A percentile compares a stretch with the other conserved stretches of the same genome.
Evolutionary conservation across 2,888 invertebrate genomes (phyloP).

Genomic region (Mesodorylaimus sp.): DNA sequence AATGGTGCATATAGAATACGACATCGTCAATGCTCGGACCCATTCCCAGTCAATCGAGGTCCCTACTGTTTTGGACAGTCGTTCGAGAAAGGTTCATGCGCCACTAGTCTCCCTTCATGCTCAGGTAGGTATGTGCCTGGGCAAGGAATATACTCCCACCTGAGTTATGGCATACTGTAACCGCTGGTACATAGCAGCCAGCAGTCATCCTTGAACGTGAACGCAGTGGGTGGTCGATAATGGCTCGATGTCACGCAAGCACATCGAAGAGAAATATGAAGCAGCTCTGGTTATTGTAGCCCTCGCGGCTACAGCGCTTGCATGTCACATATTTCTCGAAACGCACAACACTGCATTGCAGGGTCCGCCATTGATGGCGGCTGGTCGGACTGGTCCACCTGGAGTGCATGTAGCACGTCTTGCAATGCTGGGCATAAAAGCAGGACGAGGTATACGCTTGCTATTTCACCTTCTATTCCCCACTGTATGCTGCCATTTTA

Average conservation of each 20-base stretch:
- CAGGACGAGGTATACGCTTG: neutral
- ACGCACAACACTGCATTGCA: too few species aligned
- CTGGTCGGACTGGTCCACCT: neutral
- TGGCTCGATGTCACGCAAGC: too few species aligned
- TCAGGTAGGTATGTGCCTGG: slow-evolving; percentile 1
- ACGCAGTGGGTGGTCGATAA: too few species aligned
- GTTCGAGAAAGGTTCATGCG: slow-evolving; percentile 26
- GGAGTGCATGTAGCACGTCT: slow-evolving; percentile 1
- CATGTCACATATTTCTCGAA: too few species aligned
- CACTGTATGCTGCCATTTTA: slow-evolving; percentile 9
- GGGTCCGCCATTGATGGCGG: neutral
- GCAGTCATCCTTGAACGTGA: too few species aligned
- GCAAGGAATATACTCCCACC: neutral
- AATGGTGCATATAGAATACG: slow-evolving; percentile 19
- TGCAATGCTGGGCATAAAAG: neutral
- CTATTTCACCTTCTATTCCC: neutral
- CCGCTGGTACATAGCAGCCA: too few species aligned
- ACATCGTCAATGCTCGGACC: slow-evolving; percentile 27
- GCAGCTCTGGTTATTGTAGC: too few species aligned
- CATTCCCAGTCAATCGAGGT: slow-evolving; percentile 25
- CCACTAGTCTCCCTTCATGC: slow-evolving; percentile 17
- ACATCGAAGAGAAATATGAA: too few species aligned
- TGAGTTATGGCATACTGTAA: too few species aligned
- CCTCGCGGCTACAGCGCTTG: too few species aligned
- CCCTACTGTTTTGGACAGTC: slow-evolving; percentile 27